Conservation (phyloP, 2,888 invertebrate genomes). For the Pomacea canaliculata region DNA sequence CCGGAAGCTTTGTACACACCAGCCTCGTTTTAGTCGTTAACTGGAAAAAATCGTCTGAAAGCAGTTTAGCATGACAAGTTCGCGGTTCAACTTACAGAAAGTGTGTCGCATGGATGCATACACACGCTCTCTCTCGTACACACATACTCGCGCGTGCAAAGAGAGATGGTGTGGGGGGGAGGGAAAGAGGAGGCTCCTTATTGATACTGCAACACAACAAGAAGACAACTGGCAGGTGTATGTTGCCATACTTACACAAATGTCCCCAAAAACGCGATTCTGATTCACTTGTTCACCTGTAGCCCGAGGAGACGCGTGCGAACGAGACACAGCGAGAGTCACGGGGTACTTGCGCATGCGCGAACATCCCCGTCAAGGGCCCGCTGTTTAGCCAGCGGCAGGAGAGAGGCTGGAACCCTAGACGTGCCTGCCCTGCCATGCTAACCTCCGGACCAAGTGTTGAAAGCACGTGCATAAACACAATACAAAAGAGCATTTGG, state of each 20-base stretch:
- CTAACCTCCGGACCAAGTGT: slow-evolving; percentile 1
- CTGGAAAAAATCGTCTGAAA: too few relatives aligned
- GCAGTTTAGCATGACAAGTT: too few relatives aligned
- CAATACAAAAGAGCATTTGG: slow-evolving; percentile 18
- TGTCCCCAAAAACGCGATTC: too few relatives aligned
- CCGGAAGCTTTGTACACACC: too few relatives aligned
- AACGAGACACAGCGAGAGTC: background rate
- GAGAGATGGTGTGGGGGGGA: background rate
- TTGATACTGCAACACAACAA: background rate
- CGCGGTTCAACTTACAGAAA: too few relatives aligned
- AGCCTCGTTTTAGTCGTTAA: too few relatives aligned
- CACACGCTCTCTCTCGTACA: background rate
- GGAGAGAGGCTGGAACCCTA: background rate
- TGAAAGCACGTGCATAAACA: slow-evolving; percentile 26
- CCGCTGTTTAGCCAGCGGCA: background rate
- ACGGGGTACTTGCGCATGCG: background rate
- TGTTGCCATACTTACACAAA: too few relatives aligned
- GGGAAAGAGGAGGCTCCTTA: background rate
- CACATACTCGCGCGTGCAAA: background rate
- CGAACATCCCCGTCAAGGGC: background rate
- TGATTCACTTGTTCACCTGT: too few relatives aligned
- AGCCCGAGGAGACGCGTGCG: background rate
- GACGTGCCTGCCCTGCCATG: too few relatives aligned
- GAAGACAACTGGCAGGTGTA: too few relatives aligned
- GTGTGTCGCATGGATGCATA: too few relatives aligned